Evolutionary conservation across 2,113 vertebrate species (phyloP).

Genomic region (Atlantisia rogersi): DNA sequence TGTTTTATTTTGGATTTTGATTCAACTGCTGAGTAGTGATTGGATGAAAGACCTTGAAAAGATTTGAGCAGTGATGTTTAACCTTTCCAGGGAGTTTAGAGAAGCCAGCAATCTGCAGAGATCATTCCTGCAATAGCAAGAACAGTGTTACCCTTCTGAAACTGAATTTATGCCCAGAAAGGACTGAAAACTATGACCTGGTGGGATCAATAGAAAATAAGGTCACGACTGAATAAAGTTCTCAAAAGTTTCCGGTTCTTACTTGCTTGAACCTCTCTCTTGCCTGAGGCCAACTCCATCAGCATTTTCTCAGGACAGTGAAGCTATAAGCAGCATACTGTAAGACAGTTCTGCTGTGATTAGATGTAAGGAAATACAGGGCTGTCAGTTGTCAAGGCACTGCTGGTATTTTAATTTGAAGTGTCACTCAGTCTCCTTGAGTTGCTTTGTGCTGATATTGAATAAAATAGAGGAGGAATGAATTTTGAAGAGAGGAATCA

Average conservation of each 20-base stretch:
- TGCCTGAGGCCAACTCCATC: conserved; percentile 37
- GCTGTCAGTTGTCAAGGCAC: background rate
- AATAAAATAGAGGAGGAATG: conserved; percentile 36
- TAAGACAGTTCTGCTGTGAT: conserved; percentile 21
- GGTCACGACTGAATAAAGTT: conserved; percentile 37
- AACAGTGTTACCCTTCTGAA: background rate
- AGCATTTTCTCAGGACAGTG: conserved; percentile 27
- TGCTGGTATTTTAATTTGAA: conserved; percentile 49
- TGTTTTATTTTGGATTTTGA: conserved; percentile 4
- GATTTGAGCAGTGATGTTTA: background rate
- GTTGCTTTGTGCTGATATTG: conserved; percentile 13
- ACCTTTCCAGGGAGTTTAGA: background rate
- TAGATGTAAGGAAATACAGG: conserved; percentile 28
- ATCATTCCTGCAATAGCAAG: background rate
- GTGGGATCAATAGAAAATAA: conserved; percentile 24
- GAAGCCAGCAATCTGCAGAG: background rate
- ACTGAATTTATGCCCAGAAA: background rate
- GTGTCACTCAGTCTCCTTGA: conserved; percentile 33
- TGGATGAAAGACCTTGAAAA: background rate
- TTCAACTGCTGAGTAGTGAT: background rate
- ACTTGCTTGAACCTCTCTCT: background rate
- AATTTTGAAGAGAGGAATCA: background rate
- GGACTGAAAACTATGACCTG: background rate
- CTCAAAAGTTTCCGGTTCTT: conserved; percentile 25
- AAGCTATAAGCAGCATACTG: background rate